Evolutionary conservation across 2,888 invertebrate genomes (phyloP).

Genomic region (Baccha elongata): DNA sequence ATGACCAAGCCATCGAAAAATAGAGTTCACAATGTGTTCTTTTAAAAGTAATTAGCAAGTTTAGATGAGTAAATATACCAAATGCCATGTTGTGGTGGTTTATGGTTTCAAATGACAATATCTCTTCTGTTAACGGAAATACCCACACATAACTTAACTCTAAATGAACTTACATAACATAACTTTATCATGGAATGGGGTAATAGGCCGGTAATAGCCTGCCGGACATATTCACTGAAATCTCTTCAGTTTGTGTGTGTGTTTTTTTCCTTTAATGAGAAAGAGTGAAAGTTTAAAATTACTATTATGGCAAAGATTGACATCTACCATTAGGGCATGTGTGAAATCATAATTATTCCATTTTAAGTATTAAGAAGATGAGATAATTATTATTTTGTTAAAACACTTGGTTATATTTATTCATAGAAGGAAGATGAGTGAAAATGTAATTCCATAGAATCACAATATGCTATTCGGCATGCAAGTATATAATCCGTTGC

Average conservation of each 20-base stretch:
- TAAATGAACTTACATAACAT: slow-evolving; percentile 41
- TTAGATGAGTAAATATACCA: not conserved
- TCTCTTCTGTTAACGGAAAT: slow-evolving; percentile 15
- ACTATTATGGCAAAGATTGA: slow-evolving; percentile 27
- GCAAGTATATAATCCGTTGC: no score
- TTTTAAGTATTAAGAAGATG: no score
- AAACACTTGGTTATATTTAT: no score
- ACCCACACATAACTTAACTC: slow-evolving; percentile 9
- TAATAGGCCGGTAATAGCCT: slow-evolving; percentile 48
- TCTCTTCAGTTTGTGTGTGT: not conserved
- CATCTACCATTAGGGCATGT: not conserved
- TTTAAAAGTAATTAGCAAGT: not conserved
- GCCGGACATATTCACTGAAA: slow-evolving; percentile 18
- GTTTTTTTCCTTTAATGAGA: slow-evolving; percentile 4
- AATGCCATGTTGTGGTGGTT: not conserved
- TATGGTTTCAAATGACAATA: not conserved
- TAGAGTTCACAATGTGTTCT: not conserved
- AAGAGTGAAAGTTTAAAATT: slow-evolving; percentile 55
- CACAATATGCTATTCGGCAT: no score
- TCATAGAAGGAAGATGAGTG: no score
- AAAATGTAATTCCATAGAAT: no score
- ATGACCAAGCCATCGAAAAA: no score
- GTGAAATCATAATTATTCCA: no score
- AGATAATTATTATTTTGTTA: no score
- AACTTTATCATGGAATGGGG: slow-evolving; percentile 13